A percentile compares a stretch with the other conserved stretches of the same genome.
phyloP scores from a whole-genome alignment of 2,888 invertebrate species.

The Diarsia mendica region DNA sequence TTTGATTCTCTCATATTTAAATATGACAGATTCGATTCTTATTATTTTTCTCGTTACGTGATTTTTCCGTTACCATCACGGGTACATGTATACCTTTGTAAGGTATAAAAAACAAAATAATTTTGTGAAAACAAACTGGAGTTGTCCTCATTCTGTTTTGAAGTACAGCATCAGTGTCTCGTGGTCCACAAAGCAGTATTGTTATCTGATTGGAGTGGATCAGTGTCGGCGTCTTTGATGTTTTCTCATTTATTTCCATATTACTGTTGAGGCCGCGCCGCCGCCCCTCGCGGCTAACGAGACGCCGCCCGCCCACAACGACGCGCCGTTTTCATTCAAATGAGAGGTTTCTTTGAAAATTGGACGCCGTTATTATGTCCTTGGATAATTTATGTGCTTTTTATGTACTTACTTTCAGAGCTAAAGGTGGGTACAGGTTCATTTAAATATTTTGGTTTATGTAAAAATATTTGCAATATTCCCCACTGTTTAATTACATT shows the following conservation, averaged over 20 bases:
- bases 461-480: neutral
- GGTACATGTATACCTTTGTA: no score
- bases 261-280: slow-evolving; percentile 76
- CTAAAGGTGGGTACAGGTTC: slow-evolving; percentile 48
- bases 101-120: no score
- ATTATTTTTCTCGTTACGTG: neutral
- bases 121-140: slow-evolving; percentile 11
- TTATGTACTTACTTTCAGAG: slow-evolving; percentile 63
- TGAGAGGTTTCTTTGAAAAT: slow-evolving; percentile 81
- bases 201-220: slow-evolving; percentile 79
- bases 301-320: slow-evolving; percentile 69
- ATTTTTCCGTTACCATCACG: neutral
- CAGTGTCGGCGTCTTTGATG: slow-evolving; percentile 71
- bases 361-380: slow-evolving; percentile 81
- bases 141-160: slow-evolving; percentile 10
- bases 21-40: neutral
- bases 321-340: slow-evolving; percentile 69
- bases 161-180: slow-evolving; percentile 1
- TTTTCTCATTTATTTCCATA: slow-evolving; percentile 87
- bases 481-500: neutral
- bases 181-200: slow-evolving; percentile 74
- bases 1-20: neutral
- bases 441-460: neutral
- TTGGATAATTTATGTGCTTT: slow-evolving; percentile 77
- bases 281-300: slow-evolving; percentile 69